Conservation (phyloP, 2,888 invertebrate genomes). For the Phortica okadai region DNA sequence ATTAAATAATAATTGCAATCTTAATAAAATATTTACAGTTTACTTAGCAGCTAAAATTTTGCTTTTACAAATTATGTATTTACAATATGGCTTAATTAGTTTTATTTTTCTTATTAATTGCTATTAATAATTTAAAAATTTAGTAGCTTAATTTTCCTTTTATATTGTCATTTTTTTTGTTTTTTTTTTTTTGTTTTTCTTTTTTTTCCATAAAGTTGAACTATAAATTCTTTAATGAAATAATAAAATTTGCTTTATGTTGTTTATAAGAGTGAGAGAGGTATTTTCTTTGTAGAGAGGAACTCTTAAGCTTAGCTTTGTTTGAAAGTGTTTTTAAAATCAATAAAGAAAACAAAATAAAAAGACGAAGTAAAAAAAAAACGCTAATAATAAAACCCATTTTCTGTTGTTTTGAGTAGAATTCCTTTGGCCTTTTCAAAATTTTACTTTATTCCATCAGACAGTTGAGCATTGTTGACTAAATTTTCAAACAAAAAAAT, state of each 20-base stretch:
- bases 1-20: constrained; percentile 25
- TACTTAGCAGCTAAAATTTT: constrained; percentile 1
- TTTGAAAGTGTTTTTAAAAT: not conserved
- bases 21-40: constrained; percentile 28
- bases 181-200: constrained; percentile 45
- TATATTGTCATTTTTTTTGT: constrained; percentile 48
- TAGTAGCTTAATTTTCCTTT: constrained; percentile 41
- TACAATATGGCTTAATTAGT: constrained; percentile 24
- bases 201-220: constrained; percentile 42
- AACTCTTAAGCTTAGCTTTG: constrained; percentile 20
- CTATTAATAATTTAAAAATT: constrained; percentile 29
- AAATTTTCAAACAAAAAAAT: too few relatives aligned
- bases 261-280: constrained; percentile 17
- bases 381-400: too few relatives aligned
- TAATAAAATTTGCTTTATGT: constrained; percentile 45
- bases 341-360: not conserved
- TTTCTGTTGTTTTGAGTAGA: too few relatives aligned
- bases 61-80: constrained; percentile 22
- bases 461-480: too few relatives aligned
- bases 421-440: too few relatives aligned
- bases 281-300: constrained; percentile 26
- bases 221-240: constrained; percentile 24
- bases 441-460: too few relatives aligned
- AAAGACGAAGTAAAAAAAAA: not conserved
- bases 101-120: constrained; percentile 14